Conservation (phyloP, 1,140 invertebrate species). For the Chironomus striatipennis region DNA sequence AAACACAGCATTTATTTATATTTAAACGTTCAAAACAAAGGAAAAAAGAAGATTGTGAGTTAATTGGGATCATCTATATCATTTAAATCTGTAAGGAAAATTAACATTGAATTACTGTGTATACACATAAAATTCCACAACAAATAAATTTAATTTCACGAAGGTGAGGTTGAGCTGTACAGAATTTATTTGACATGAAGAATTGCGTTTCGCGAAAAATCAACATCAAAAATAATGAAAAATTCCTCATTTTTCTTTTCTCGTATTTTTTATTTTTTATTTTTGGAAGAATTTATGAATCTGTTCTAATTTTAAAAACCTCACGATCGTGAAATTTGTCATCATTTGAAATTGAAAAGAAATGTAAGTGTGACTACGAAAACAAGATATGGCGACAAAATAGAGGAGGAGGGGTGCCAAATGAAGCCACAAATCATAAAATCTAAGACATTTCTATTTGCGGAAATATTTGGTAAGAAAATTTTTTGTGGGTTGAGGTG, state of each 20-base stretch:
- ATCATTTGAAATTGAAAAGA: not conserved
- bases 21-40: no score
- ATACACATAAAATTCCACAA: not conserved
- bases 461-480: not conserved
- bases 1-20: no score
- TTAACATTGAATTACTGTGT: no score
- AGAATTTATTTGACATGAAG: not conserved
- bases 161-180: not conserved
- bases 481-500: no score
- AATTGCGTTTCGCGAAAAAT: not conserved
- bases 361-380: not conserved
- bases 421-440: not conserved
- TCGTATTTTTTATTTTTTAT: not conserved
- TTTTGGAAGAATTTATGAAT: constrained; percentile 9
- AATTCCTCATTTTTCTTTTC: not conserved
- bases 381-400: not conserved
- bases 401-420: not conserved
- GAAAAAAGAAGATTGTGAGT: no score
- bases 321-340: not conserved
- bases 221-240: not conserved
- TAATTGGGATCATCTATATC: no score
- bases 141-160: no score
- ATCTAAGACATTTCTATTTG: not conserved
- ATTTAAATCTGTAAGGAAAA: no score
- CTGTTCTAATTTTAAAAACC: not conserved